A percentile compares a stretch with the other conserved stretches of the same genome.
phyloP scores from a whole-genome alignment of 2,113 vertebrate species.

The Percopsis transmontana region DNA sequence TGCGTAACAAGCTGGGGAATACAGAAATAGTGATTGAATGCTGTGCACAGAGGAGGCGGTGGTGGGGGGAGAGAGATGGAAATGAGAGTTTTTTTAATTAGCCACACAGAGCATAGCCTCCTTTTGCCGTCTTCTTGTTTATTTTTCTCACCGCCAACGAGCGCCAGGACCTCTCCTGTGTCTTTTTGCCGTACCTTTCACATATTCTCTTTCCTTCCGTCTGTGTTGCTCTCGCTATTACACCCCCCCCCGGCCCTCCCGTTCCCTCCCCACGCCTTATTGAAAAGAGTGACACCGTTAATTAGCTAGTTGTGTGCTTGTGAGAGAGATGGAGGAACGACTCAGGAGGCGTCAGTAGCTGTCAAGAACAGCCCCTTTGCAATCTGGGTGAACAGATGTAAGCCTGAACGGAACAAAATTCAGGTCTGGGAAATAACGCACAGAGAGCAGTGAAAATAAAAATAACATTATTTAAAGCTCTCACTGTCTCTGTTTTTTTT shows the following conservation, averaged over 20 bases:
- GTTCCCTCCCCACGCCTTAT: constrained; percentile 64
- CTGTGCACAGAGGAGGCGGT: constrained; percentile 36
- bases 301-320: constrained; percentile 78
- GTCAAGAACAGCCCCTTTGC: constrained; percentile 79
- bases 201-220: constrained; percentile 42
- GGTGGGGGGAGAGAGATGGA: constrained; percentile 49
- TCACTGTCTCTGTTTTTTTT: constrained; percentile 31
- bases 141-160: constrained; percentile 71
- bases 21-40: constrained; percentile 62
- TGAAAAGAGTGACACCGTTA: constrained; percentile 82
- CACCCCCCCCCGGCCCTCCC: constrained; percentile 48
- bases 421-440: constrained; percentile 79
- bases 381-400: constrained; percentile 84
- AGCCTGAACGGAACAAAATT: constrained; percentile 82
- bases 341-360: constrained; percentile 78
- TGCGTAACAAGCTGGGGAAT: constrained; percentile 53
- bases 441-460: constrained; percentile 46
- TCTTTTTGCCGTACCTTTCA: constrained; percentile 64
- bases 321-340: constrained; percentile 49
- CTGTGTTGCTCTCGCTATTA: neutral
- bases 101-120: constrained; percentile 74
- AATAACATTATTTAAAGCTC: constrained; percentile 46
- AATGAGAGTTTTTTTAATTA: constrained; percentile 72
- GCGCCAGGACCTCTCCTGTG: constrained; percentile 70
- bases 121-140: constrained; percentile 73